A percentile compares a stretch with the other conserved stretches of the same genome.
Evolutionary conservation across 2,113 vertebrate genomes (phyloP).

Genomic region (Zingel zingel): DNA sequence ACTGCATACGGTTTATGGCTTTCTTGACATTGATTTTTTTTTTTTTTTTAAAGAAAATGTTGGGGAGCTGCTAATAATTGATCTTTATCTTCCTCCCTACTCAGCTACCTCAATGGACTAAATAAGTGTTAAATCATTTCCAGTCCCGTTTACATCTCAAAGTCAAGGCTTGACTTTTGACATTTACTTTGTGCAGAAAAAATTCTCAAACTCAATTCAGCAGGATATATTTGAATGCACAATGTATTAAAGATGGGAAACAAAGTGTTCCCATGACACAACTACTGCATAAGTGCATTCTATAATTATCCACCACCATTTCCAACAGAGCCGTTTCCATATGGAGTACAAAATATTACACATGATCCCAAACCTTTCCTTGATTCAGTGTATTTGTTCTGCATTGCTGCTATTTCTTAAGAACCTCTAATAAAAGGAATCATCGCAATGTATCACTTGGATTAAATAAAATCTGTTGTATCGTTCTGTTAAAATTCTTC

Average conservation of each 20-base stretch:
- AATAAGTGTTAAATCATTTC: conserved; percentile 2
- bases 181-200: not conserved
- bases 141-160: not conserved
- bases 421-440: not conserved
- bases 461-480: not conserved
- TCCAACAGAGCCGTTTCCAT: not conserved
- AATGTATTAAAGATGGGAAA: not conserved
- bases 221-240: conserved; percentile 1
- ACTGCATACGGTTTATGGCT: conserved; percentile 36
- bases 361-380: not conserved
- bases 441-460: not conserved
- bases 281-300: not conserved
- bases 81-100: not conserved
- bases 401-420: not conserved
- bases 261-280: not conserved
- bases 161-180: not conserved
- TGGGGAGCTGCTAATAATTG: conserved; percentile 5
- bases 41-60: not conserved
- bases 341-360: not conserved
- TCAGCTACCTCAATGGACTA: conserved; percentile 11
- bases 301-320: not conserved
- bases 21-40: not conserved
- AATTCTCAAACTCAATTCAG: conserved; percentile 4
- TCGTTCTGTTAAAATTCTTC: not conserved
- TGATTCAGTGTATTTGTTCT: conserved; percentile 2